Percentiles rank a stretch among this genome's conserved stretches.
These are phyloP conservation scores for Ceriagrion tenellum DNA, from an alignment of 2,888 invertebrate species.

Conservation along the genomic window DNA sequence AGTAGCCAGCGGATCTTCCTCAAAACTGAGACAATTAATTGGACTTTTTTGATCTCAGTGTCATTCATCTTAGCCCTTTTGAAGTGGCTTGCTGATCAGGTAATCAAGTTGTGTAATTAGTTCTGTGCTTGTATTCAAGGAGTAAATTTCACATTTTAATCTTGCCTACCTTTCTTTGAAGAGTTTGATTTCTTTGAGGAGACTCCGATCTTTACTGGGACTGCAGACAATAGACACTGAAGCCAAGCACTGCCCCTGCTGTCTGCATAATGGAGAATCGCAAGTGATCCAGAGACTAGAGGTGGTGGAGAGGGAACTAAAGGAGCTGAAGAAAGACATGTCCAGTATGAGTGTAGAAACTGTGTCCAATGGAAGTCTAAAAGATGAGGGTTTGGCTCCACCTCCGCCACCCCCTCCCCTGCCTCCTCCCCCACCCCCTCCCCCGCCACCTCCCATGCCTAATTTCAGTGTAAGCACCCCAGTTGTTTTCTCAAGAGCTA, in stretches of 20 bases:
- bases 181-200: neutral
- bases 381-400: conserved; percentile 62
- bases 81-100: conserved; percentile 42
- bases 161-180: neutral
- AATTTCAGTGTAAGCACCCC: neutral
- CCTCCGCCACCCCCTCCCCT: conserved; percentile 72
- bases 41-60: neutral
- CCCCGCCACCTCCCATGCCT: conserved; percentile 69
- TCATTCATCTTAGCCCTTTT: conserved; percentile 27
- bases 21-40: conserved; percentile 13
- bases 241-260: neutral
- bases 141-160: neutral
- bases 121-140: too few relatives aligned
- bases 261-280: neutral
- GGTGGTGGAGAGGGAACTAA: conserved; percentile 62
- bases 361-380: neutral
- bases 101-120: neutral
- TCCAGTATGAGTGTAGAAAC: neutral
- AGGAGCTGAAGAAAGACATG: conserved; percentile 16
- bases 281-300: conserved; percentile 33
- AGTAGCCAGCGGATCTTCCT: neutral
- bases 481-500: neutral
- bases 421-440: conserved; percentile 70
- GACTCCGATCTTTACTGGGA: neutral
- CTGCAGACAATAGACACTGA: neutral